phyloP scores from a whole-genome alignment of 2,888 invertebrate species.

The Andrena dorsata region DNA sequence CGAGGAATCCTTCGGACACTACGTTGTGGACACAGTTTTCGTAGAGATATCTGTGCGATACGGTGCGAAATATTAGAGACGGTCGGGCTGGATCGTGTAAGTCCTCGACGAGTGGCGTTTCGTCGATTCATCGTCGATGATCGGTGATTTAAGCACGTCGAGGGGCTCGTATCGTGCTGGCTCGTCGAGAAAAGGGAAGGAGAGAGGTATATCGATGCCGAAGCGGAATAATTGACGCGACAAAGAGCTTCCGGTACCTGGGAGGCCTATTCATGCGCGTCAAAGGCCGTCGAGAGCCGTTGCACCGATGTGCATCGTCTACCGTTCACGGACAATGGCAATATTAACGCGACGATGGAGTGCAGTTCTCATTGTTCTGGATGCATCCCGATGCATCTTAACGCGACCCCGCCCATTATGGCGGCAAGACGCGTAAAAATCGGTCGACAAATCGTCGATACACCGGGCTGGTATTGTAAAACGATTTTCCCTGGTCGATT shows the following conservation, averaged over 20 bases:
- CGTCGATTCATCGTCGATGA: neutral
- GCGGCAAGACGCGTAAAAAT: slow-evolving; percentile 28
- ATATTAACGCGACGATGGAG: slow-evolving; percentile 70
- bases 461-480: neutral
- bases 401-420: slow-evolving; percentile 38
- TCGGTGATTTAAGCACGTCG: slow-evolving; percentile 10
- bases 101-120: neutral
- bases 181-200: slow-evolving; percentile 12
- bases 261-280: slow-evolving; percentile 67
- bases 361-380: slow-evolving; percentile 62
- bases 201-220: slow-evolving; percentile 41
- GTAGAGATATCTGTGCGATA: no score
- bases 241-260: slow-evolving; percentile 72
- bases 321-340: slow-evolving; percentile 66
- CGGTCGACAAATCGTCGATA: slow-evolving; percentile 10
- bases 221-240: slow-evolving; percentile 71
- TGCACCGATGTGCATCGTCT: slow-evolving; percentile 58
- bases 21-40: no score
- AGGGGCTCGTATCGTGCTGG: neutral
- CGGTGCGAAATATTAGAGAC: no score
- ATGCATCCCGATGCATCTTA: slow-evolving; percentile 42
- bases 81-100: neutral
- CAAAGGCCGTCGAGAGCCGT: slow-evolving; percentile 65
- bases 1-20: no score
- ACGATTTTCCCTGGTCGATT: neutral